Evolutionary conservation across 2,888 invertebrate genomes (phyloP).

Genomic region (Stenoptilia bipunctidactyla): DNA sequence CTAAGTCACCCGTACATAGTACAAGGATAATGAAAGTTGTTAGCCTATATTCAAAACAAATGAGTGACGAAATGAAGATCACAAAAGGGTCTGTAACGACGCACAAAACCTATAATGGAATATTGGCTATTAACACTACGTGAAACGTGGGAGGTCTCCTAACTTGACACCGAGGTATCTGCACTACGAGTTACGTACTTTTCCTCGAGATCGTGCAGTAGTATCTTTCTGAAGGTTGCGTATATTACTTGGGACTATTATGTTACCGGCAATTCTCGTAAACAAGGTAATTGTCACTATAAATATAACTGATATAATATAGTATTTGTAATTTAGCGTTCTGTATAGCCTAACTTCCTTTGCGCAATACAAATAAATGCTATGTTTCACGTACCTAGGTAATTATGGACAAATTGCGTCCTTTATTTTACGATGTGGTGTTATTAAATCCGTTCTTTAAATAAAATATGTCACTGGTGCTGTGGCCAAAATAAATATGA

Average conservation of each 20-base stretch:
- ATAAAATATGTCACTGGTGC: too few relatives aligned
- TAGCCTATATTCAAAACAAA: slow-evolving; percentile 36
- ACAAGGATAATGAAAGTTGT: slow-evolving; percentile 16
- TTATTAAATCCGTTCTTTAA: too few relatives aligned
- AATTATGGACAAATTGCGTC: too few relatives aligned
- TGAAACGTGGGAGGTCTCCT: slow-evolving; percentile 54
- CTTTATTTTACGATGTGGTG: too few relatives aligned
- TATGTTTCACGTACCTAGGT: slow-evolving; percentile 9
- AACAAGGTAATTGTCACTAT: slow-evolving; percentile 26
- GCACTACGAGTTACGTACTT: not conserved
- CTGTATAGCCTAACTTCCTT: slow-evolving; percentile 21
- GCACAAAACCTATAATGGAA: slow-evolving; percentile 35
- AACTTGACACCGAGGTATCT: slow-evolving; percentile 21
- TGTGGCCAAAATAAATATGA: too few relatives aligned
- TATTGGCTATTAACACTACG: slow-evolving; percentile 50
- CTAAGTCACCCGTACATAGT: not conserved
- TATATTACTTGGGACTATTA: not conserved
- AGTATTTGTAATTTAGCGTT: slow-evolving; percentile 18
- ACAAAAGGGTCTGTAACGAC: slow-evolving; percentile 28
- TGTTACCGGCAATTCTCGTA: slow-evolving; percentile 14
- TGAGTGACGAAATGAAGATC: slow-evolving; percentile 30
- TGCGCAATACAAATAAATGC: slow-evolving; percentile 17
- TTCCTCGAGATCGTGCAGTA: not conserved
- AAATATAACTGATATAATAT: slow-evolving; percentile 21
- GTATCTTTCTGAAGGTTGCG: not conserved